Base-by-base conservation (phyloP, 1,140 invertebrate genomes). In the Nylanderia fulva region DNA sequence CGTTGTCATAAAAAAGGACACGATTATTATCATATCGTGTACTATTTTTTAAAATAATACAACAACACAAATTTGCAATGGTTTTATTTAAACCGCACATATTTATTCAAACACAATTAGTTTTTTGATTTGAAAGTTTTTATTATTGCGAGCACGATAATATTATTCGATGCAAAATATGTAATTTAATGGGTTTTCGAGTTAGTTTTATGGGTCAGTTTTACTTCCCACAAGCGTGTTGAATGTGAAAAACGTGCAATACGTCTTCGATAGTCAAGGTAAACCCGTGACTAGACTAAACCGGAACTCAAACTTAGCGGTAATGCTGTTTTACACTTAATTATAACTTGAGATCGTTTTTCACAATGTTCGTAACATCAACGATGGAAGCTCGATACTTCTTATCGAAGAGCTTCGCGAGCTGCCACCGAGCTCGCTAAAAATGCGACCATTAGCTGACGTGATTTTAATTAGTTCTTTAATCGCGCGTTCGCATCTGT, bases 401-500 rank as follows among this genome's bases (percentile, higher is more conserved):
- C 39, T 85, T 79, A 85, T 85, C 63, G 74, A 77, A 42, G 56
- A 75, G 52, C 68, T 52, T 74, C 36, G 18, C 18, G 29, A 8
- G 9, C 66, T 24, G 56, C 18, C 54, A 11, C 1, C n/a, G 33
- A 27, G 71, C 29, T 52, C 29, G 39, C 56, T 84, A 84, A 84
- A 84, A 84, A 84, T 84, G 58, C n/a, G 36, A 33, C 77, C 27
- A 24, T 52, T 33, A 45, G 45, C 61, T 79, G 60, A 66, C 58
- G 45, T 84, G 74, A 77, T 84, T 66, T 63, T 77, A 84, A 84
- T 84, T 84, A 84, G 52, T 82, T 82, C 66, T 72, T 82, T 82
- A 72, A 82, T 71, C 77, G 39, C 13, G n/a, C n/a, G n/a, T n/a
- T 82, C 66, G 66, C 66, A 82, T 72, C 77, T 82, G 77, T 85